A percentile compares a stretch with the other conserved stretches of the same genome.
These are phyloP conservation scores for Corythoichthys intestinalis DNA, from an alignment of 2,113 vertebrate genomes.

Conservation along the genomic window DNA sequence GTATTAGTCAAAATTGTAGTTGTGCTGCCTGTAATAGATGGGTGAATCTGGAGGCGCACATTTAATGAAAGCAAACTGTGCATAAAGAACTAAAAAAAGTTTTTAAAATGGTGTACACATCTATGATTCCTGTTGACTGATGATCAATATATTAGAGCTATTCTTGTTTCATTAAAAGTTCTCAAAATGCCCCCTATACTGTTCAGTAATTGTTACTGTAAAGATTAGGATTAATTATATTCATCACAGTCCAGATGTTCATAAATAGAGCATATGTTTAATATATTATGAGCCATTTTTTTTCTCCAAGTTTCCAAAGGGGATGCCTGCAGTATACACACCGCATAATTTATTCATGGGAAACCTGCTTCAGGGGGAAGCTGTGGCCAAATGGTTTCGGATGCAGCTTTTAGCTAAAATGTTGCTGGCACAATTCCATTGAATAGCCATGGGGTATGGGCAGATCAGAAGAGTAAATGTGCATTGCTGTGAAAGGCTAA, in stretches of 20 bases:
- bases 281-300: slow-evolving; percentile 4
- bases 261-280: slow-evolving; percentile 4
- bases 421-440: not conserved
- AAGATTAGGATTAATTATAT: not conserved
- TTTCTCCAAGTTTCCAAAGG: not conserved
- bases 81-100: not conserved
- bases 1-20: not conserved
- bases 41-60: not conserved
- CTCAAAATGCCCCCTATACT: not conserved
- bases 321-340: not conserved
- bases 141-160: not conserved
- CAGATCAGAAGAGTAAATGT: not conserved
- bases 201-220: not conserved
- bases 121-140: not conserved
- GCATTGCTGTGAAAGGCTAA: not conserved
- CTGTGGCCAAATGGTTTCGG: slow-evolving; percentile 5
- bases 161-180: not conserved
- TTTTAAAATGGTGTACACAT: not conserved
- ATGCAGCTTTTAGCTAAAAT: not conserved
- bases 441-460: not conserved
- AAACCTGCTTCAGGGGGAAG: not conserved
- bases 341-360: slow-evolving; percentile 2
- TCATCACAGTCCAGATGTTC: not conserved
- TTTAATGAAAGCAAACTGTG: not conserved
- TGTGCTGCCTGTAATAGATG: not conserved